Percentiles rank a stretch among this genome's conserved stretches.
phyloP scores from a whole-genome alignment of 2,888 invertebrate species.

The Biston betularia region DNA sequence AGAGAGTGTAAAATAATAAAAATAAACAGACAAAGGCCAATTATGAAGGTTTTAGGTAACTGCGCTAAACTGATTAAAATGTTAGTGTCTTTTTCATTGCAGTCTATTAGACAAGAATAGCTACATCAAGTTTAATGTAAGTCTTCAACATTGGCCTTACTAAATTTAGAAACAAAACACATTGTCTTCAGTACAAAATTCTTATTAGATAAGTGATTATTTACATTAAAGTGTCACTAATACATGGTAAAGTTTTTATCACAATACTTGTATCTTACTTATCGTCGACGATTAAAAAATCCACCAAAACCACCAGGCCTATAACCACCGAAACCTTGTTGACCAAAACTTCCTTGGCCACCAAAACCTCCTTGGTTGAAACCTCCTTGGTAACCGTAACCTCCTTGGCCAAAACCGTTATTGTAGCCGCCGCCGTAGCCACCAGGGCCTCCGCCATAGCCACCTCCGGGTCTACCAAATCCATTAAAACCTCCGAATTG shows the following conservation, averaged over 20 bases:
- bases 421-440: slow-evolving; percentile 5
- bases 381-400: neutral
- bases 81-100: no score
- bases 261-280: neutral
- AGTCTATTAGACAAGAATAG: no score
- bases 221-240: neutral
- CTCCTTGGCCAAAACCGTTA: neutral
- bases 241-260: neutral
- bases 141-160: no score
- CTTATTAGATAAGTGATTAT: neutral
- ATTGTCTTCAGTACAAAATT: neutral
- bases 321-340: slow-evolving; percentile 24
- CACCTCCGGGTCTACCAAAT: slow-evolving; percentile 17
- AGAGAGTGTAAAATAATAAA: no score
- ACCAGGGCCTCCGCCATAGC: slow-evolving; percentile 29
- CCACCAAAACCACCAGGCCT: slow-evolving; percentile 35
- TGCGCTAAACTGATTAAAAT: no score
- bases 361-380: slow-evolving; percentile 29
- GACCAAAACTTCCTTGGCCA: slow-evolving; percentile 42
- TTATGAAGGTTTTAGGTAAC: no score
- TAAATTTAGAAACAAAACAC: neutral
- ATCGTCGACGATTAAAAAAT: slow-evolving; percentile 16
- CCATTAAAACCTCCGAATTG: slow-evolving; percentile 12
- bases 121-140: no score
- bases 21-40: no score